Base-by-base conservation (phyloP, 2,888 invertebrate species). In the Drosophila pseudotakahashii region DNA sequence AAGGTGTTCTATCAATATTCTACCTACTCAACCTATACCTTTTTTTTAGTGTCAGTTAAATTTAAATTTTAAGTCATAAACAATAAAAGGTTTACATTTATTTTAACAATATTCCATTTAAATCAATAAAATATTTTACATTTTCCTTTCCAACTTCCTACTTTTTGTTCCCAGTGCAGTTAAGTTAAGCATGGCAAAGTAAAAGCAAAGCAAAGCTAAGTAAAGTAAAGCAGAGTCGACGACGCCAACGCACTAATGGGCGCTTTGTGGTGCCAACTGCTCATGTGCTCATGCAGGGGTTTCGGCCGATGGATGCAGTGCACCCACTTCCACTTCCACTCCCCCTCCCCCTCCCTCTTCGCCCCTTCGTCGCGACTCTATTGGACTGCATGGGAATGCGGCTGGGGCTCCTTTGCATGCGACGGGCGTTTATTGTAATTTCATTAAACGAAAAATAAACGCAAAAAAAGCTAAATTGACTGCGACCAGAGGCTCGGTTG, bases 361-460 rank as follows among this genome's bases (percentile, higher is more conserved):
- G 1, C n/a, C 9, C 9, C 23, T 10, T 0, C 14, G 10, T 10
- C 14, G 3, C 10, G 26, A 11, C n/a, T 26, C 6, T 6, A 26
- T 26, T 16, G 23, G 19, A 19, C 19, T 19, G 19, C 30, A 11
- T 26, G 30, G 47, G 47, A 32, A n/a, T 42, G 47, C 10, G 50
- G 50, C 47, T 47, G 23, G 23, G n/a, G 11, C 55, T 70, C 14
- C 47, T 48, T 37, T 59, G 44, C 26, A 37, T 53, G 32, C 50
- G 66, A 58, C 66, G 76, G 79, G 89, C 81, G 82, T 87, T 82
- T 87, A 81, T 82, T 82, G 89, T 82, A 89, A 89, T 82, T 82
- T 82, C 82, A 89, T 87, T 89, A 82, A 82, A 82, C 72, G 82
- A 76, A 79, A 84, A 87, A 89, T 84, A 89, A 75, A 75, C 76